These are phyloP conservation scores for Cherax destructor DNA, from an alignment of 1,140 invertebrate genomes.

Conservation along the genomic window DNA sequence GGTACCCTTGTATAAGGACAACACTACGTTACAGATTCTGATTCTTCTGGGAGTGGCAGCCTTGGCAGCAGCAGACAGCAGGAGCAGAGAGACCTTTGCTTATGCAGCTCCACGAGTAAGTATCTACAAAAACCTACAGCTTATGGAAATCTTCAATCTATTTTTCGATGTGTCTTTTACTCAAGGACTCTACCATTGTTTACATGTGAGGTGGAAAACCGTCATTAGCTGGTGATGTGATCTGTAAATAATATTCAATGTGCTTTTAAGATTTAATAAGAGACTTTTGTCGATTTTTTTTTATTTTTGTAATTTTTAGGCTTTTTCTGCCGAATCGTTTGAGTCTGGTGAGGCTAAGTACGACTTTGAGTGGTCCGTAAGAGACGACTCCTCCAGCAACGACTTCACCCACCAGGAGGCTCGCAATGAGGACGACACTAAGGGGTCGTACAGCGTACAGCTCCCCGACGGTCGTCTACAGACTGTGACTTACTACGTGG, in stretches of 20 bases:
- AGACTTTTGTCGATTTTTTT: background rate
- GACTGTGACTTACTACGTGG: slow-evolving; percentile 31
- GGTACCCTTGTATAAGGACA: too few relatives aligned
- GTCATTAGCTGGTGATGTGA: too few relatives aligned
- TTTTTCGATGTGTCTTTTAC: too few relatives aligned
- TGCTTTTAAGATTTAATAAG: background rate
- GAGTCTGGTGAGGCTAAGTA: background rate
- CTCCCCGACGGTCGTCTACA: slow-evolving; percentile 45
- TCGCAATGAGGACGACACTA: slow-evolving; percentile 29
- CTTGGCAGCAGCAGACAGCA: slow-evolving; percentile 32
- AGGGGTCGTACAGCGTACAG: slow-evolving; percentile 42
- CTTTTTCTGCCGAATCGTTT: background rate
- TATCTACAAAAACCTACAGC: background rate
- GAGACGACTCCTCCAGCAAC: slow-evolving; percentile 20
- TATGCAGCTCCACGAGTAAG: slow-evolving; percentile 14
- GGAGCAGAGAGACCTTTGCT: slow-evolving; percentile 12
- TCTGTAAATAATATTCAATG: background rate
- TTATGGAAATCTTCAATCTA: too few relatives aligned
- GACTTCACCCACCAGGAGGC: slow-evolving; percentile 35
- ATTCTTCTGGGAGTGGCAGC: slow-evolving; percentile 25
- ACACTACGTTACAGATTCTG: slow-evolving; percentile 15
- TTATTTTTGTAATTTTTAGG: background rate
- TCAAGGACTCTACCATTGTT: too few relatives aligned
- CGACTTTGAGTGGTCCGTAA: slow-evolving; percentile 2
- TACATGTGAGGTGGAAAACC: too few relatives aligned